Percentiles rank a stretch among this genome's conserved stretches.
These are phyloP conservation scores for Parnassius glacialis DNA, from an alignment of 2,888 invertebrate genomes.

Conservation along the genomic window DNA sequence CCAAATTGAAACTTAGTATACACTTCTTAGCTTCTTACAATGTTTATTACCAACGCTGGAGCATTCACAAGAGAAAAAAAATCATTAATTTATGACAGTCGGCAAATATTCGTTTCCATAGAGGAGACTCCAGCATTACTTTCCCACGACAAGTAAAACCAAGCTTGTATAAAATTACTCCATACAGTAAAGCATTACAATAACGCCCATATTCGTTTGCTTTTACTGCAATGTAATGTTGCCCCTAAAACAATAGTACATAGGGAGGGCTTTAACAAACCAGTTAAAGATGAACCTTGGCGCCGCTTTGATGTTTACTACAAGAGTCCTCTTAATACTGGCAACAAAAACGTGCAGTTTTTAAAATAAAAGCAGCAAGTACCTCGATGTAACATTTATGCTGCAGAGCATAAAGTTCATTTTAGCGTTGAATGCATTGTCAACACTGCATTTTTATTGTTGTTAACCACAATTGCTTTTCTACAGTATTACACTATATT, in stretches of 20 bases:
- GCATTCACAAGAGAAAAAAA: conserved; percentile 8
- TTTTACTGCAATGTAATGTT: conserved; percentile 1
- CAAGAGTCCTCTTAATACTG: conserved; percentile 20
- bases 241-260: conserved; percentile 19
- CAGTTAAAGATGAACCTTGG: conserved; percentile 18
- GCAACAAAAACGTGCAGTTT: conserved; percentile 18
- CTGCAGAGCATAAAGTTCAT: background rate
- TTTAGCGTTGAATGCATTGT: background rate
- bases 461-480: conserved; percentile 20
- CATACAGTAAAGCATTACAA: background rate
- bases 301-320: conserved; percentile 6
- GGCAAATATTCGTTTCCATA: conserved; percentile 12
- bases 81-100: conserved; percentile 16
- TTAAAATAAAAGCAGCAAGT: background rate
- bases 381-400: background rate
- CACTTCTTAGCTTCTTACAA: conserved; percentile 1
- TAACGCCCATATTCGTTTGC: conserved; percentile 10
- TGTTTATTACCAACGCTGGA: conserved; percentile 9
- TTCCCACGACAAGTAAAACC: conserved; percentile 20
- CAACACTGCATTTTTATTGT: conserved; percentile 1
- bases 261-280: conserved; percentile 21
- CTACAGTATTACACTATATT: conserved; percentile 10
- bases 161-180: background rate
- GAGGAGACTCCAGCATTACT: conserved; percentile 12
- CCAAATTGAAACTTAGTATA: background rate